Evolutionary conservation across 2,888 invertebrate species (phyloP).

Genomic region (Coronaproctus castanopsis): DNA sequence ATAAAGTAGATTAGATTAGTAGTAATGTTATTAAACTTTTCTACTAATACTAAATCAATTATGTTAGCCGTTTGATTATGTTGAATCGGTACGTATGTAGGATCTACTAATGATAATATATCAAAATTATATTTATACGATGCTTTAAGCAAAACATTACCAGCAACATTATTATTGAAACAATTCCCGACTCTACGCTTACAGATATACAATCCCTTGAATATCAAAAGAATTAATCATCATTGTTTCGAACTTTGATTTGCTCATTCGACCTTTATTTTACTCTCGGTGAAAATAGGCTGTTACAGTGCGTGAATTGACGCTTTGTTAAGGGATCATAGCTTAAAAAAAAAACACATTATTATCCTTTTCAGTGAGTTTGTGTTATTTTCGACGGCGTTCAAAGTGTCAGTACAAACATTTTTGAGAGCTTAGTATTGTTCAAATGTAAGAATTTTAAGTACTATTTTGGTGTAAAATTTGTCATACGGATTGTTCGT

Average conservation of each 20-base stretch:
- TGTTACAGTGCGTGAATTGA: background rate
- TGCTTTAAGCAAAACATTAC: too few relatives aligned
- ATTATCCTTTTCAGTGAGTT: conserved; percentile 8
- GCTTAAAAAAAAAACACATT: background rate
- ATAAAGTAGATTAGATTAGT: too few relatives aligned
- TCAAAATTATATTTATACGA: too few relatives aligned
- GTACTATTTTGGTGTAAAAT: conserved; percentile 12
- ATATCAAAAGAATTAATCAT: background rate
- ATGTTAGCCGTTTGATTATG: too few relatives aligned
- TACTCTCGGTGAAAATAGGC: background rate
- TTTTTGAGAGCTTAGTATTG: conserved; percentile 6
- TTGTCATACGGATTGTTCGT: conserved; percentile 13
- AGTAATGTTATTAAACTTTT: too few relatives aligned
- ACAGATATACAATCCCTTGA: too few relatives aligned
- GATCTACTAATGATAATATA: too few relatives aligned
- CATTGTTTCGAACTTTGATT: background rate
- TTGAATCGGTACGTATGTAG: too few relatives aligned
- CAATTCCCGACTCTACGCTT: too few relatives aligned
- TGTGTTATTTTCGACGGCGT: conserved; percentile 7
- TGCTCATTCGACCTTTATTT: background rate
- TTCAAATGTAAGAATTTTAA: conserved; percentile 8
- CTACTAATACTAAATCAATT: too few relatives aligned
- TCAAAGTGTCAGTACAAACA: conserved; percentile 9
- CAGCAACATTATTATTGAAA: too few relatives aligned
- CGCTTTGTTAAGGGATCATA: background rate